These are phyloP conservation scores for Casuarius casuarius DNA, from an alignment of 2,113 vertebrate species.

Conservation along the genomic window DNA sequence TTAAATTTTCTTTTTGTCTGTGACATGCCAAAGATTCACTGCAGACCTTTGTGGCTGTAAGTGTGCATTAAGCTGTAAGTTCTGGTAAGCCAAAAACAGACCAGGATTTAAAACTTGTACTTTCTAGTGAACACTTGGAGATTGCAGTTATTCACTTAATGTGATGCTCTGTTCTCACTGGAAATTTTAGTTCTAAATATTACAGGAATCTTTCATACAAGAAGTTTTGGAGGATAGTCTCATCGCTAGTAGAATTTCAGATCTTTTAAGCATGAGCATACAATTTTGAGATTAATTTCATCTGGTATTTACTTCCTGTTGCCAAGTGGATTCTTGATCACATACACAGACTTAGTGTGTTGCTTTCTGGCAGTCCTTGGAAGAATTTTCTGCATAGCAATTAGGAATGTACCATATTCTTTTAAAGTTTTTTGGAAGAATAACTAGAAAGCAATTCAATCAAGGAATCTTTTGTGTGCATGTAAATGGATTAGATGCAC, in stretches of 20 bases:
- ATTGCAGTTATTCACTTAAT: not conserved
- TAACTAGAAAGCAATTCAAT: constrained; percentile 7
- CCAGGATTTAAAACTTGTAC: not conserved
- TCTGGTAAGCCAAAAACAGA: not conserved
- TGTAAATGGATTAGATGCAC: not conserved
- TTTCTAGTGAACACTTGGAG: not conserved
- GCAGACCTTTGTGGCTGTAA: not conserved
- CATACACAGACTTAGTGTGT: not conserved
- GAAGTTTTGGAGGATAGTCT: not conserved
- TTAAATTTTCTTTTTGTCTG: not conserved
- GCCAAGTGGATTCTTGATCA: not conserved
- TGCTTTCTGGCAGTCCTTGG: not conserved
- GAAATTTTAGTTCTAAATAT: not conserved
- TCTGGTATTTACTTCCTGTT: constrained; percentile 2
- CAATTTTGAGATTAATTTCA: not conserved
- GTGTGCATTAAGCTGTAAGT: not conserved
- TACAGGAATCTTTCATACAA: not conserved
- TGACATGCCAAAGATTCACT: not conserved
- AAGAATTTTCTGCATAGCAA: not conserved
- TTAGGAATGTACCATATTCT: not conserved
- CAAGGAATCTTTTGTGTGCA: not conserved
- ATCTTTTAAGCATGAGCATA: not conserved
- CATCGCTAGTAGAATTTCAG: not conserved
- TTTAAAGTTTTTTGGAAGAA: not conserved
- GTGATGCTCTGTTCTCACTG: not conserved